Conservation (phyloP, 2,113 vertebrate species). For the Melanocharis versteri region DNA sequence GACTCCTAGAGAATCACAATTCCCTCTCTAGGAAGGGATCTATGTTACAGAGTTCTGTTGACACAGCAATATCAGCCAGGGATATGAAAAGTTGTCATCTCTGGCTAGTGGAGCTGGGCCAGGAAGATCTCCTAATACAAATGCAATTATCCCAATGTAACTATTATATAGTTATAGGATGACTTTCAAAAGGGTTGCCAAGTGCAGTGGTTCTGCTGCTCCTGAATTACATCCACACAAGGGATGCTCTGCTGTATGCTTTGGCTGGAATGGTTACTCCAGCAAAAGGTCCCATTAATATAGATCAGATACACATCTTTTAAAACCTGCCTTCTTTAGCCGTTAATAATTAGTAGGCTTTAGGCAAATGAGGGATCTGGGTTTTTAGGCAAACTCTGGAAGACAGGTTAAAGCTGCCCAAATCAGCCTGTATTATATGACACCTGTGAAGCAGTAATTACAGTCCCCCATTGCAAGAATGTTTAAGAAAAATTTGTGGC, state of each 20-base stretch:
- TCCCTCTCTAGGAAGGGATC: background rate
- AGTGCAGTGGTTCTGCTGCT: background rate
- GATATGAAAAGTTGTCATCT: background rate
- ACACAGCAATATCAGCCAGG: background rate
- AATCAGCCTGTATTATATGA: background rate
- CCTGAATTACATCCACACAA: background rate
- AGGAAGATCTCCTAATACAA: background rate
- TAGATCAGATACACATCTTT: background rate
- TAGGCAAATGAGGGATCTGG: background rate
- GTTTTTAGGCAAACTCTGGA: background rate
- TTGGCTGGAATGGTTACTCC: background rate
- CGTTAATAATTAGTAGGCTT: background rate
- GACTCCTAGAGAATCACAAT: background rate
- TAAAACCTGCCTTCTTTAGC: background rate
- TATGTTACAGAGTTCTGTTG: background rate
- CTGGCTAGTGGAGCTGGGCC: background rate
- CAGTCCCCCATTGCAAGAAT: background rate
- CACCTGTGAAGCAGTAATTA: background rate
- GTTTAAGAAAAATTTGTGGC: background rate
- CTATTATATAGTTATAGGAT: background rate
- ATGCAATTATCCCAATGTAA: background rate
- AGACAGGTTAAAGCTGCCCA: background rate
- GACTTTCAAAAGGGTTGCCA: background rate
- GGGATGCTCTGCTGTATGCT: background rate
- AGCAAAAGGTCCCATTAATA: background rate